Conservation (phyloP, 2,888 invertebrate genomes). For the Euplagia quadripunctaria region DNA sequence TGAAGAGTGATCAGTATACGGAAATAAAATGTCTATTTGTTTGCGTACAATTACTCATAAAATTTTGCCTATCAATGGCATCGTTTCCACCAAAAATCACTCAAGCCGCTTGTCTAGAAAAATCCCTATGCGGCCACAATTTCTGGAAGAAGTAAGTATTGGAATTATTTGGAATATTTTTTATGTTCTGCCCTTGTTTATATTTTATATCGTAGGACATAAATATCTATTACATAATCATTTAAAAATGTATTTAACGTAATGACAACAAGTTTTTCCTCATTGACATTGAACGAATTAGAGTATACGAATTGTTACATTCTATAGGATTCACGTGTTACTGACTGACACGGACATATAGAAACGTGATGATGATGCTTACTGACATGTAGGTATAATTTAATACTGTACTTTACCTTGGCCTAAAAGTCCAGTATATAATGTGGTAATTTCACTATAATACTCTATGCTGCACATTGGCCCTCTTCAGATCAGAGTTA, state of each 20-base stretch:
- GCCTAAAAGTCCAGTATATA: neutral
- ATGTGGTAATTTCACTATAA: no score
- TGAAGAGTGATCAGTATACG: conserved; percentile 53
- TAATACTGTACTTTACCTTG: neutral
- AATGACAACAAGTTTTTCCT: conserved; percentile 40
- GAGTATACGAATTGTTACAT: conserved; percentile 41
- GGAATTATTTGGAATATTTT: conserved; percentile 10
- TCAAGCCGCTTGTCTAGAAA: conserved; percentile 83
- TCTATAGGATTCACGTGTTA: conserved; percentile 57
- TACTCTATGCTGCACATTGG: neutral
- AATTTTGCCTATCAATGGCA: conserved; percentile 84
- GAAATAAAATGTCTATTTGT: conserved; percentile 86
- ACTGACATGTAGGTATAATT: neutral
- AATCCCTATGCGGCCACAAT: conserved; percentile 80
- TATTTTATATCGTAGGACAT: neutral
- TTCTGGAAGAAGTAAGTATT: conserved; percentile 86
- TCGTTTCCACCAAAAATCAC: conserved; percentile 85
- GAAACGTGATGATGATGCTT: neutral
- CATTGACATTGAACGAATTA: conserved; percentile 75
- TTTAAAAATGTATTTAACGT: conserved; percentile 26
- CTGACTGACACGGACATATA: conserved; percentile 23
- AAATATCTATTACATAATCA: conserved; percentile 42
- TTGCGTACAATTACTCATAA: conserved; percentile 87
- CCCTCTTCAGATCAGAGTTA: neutral
- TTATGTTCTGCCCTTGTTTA: neutral